These are phyloP conservation scores for Streptopelia turtur DNA, from an alignment of 2,797 vertebrate genomes.

Conservation along the genomic window DNA sequence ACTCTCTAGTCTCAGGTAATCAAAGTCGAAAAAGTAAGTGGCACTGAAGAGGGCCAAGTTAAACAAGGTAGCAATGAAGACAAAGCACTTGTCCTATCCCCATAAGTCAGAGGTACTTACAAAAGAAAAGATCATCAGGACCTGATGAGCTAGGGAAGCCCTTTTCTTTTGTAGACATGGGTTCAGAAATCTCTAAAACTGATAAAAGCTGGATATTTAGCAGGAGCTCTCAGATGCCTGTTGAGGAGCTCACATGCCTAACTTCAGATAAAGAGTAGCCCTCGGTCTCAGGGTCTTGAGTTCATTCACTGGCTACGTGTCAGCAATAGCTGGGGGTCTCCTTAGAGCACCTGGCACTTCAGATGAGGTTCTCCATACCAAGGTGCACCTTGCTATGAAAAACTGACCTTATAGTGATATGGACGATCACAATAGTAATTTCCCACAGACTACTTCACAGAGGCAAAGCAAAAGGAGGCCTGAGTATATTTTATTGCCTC, in stretches of 20 bases:
- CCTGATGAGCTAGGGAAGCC: neutral
- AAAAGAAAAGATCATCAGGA: neutral
- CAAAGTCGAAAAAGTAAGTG: neutral
- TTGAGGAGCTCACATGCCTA: neutral
- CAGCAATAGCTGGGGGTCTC: neutral
- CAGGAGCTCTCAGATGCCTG: neutral
- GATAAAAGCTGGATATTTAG: neutral
- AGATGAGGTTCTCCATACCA: neutral
- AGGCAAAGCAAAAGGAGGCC: neutral
- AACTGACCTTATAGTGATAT: accelerated
- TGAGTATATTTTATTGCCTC: neutral
- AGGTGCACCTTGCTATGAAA: neutral
- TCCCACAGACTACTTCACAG: neutral
- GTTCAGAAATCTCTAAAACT: neutral
- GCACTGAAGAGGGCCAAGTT: neutral
- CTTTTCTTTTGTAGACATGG: neutral
- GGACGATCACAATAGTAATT: neutral
- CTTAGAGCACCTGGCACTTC: neutral
- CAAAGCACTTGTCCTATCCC: neutral
- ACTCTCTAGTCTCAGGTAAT: neutral
- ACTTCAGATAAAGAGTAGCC: neutral
- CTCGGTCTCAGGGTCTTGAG: neutral
- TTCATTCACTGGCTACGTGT: neutral
- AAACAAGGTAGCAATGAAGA: neutral
- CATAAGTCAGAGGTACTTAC: neutral